Evolutionary conservation across 2,113 vertebrate species (phyloP).

Genomic region (Hippolais icterina): DNA sequence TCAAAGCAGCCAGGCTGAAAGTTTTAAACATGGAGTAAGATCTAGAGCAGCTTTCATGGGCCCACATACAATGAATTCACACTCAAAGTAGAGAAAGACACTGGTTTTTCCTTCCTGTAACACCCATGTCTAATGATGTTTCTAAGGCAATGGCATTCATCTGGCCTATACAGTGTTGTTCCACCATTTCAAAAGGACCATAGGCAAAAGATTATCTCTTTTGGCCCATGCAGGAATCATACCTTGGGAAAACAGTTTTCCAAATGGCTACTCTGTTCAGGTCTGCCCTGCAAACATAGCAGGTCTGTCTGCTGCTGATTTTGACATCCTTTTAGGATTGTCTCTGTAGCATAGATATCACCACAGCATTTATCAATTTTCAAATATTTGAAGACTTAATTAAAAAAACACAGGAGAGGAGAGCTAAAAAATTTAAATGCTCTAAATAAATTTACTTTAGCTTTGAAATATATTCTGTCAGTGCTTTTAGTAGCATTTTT

Average conservation of each 20-base stretch:
- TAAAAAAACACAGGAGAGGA: neutral
- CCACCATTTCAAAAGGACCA: rapidly evolving
- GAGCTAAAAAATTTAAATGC: neutral
- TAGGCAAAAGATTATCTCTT: neutral
- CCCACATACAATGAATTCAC: neutral
- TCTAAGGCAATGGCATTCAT: neutral
- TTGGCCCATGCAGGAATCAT: neutral
- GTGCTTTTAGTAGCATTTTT: neutral
- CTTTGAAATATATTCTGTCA: neutral
- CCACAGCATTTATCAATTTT: neutral
- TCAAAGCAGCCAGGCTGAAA: neutral
- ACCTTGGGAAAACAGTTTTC: neutral
- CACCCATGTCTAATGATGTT: neutral
- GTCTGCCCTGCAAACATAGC: too few species aligned
- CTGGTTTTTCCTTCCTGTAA: neutral
- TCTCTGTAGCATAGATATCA: neutral
- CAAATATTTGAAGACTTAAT: neutral
- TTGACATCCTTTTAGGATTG: neutral
- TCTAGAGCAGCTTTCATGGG: rapidly evolving
- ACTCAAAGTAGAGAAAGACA: neutral
- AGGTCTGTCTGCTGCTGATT: neutral
- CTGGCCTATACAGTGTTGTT: neutral
- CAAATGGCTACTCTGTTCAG: neutral
- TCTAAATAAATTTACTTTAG: neutral
- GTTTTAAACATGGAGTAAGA: neutral